These are phyloP conservation scores for Drosophila pseudotakahashii DNA, from an alignment of 2,888 invertebrate species.

Conservation along the genomic window DNA sequence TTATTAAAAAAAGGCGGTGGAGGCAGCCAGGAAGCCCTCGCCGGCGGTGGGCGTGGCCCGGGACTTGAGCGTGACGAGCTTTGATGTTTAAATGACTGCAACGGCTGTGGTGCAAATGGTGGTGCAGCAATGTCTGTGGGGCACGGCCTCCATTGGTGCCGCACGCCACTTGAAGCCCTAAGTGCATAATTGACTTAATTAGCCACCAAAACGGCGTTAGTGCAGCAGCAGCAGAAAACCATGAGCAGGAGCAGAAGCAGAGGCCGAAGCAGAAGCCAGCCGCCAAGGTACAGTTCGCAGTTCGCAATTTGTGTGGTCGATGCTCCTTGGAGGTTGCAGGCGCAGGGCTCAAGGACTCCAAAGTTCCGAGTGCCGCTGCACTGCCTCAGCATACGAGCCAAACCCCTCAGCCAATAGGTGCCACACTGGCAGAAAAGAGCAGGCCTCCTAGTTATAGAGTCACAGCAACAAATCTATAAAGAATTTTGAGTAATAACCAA, in stretches of 20 bases:
- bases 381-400: constrained; percentile 25
- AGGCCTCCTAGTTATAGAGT: neutral
- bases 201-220: constrained; percentile 75
- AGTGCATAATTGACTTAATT: constrained; percentile 78
- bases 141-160: constrained; percentile 51
- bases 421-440: constrained; percentile 17
- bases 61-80: constrained; percentile 68
- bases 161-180: constrained; percentile 74
- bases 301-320: constrained; percentile 37
- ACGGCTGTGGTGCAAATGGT: constrained; percentile 33
- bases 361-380: constrained; percentile 48
- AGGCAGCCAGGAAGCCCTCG: constrained; percentile 15
- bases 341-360: constrained; percentile 66
- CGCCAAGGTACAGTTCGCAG: constrained; percentile 30
- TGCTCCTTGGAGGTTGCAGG: constrained; percentile 57
- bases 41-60: too few species aligned
- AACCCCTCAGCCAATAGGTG: neutral
- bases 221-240: constrained; percentile 33
- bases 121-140: constrained; percentile 27
- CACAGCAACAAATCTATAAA: too few species aligned
- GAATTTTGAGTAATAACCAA: too few species aligned
- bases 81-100: constrained; percentile 76
- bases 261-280: constrained; percentile 20
- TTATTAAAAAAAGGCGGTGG: constrained; percentile 64
- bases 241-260: constrained; percentile 20